phyloP scores from a whole-genome alignment of 1,140 invertebrate species.

The Pissodes strobi region DNA sequence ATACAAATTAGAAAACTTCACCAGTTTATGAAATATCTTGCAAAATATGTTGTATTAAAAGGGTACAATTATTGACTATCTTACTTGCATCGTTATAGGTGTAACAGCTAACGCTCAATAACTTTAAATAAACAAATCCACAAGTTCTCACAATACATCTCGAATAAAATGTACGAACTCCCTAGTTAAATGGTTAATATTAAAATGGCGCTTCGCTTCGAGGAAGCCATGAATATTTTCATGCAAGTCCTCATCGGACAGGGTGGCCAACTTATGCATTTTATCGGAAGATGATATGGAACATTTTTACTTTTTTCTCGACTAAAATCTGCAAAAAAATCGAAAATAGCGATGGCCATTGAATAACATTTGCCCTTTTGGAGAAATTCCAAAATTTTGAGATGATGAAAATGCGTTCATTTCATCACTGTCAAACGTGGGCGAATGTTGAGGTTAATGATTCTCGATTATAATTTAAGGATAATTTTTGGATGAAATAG shows the following conservation, averaged over 20 bases:
- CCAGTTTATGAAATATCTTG: neutral
- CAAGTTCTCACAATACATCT: conserved; percentile 14
- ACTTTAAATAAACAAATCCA: conserved; percentile 1
- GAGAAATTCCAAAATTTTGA: neutral
- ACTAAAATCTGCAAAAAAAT: neutral
- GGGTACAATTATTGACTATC: neutral
- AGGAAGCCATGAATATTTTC: conserved; percentile 24
- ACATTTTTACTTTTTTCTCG: neutral
- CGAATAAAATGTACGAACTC: conserved; percentile 41
- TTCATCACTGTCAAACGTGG: neutral
- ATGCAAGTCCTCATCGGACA: neutral
- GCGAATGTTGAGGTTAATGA: conserved; percentile 2
- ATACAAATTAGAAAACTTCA: neutral
- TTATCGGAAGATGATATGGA: neutral
- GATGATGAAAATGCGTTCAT: neutral
- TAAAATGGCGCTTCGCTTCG: conserved; percentile 60
- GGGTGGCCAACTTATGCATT: conserved; percentile 9
- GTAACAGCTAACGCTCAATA: conserved; percentile 6
- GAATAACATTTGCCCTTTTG: neutral
- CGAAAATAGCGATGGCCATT: neutral
- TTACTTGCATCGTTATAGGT: conserved; percentile 8
- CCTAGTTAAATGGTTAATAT: conserved; percentile 60
- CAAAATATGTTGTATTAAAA: neutral
- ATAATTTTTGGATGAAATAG: no score
- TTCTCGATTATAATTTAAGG: no score